A percentile compares a stretch with the other conserved stretches of the same genome.
Evolutionary conservation across 2,113 vertebrate species (phyloP).

Genomic region (Gnathochromis pfefferi): DNA sequence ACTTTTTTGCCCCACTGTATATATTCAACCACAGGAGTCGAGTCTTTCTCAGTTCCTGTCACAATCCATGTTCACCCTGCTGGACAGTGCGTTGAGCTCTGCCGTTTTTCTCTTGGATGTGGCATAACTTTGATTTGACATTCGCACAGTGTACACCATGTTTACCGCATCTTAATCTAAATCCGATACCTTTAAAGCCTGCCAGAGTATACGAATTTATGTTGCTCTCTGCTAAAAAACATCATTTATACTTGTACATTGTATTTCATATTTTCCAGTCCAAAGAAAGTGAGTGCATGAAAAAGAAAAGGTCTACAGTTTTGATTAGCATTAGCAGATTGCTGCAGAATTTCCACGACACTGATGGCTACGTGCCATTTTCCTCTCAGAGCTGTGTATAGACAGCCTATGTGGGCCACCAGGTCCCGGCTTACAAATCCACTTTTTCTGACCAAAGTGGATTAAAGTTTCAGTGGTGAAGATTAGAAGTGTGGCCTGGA

Average conservation of each 20-base stretch:
- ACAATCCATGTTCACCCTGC: neutral
- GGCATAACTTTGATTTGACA: neutral
- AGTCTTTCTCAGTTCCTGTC: neutral
- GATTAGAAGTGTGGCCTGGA: conserved; percentile 47
- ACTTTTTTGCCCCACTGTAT: too few relatives aligned
- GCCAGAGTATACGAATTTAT: neutral
- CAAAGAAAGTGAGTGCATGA: neutral
- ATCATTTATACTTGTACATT: neutral
- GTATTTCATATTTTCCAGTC: neutral
- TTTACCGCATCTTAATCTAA: neutral
- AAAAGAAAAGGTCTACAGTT: neutral
- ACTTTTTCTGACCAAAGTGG: conserved; percentile 52
- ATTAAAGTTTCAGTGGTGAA: conserved; percentile 41
- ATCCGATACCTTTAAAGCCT: neutral
- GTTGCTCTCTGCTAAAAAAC: neutral
- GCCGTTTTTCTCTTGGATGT: neutral
- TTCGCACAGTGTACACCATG: neutral
- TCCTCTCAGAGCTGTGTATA: neutral
- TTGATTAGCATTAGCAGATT: neutral
- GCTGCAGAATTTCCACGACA: neutral
- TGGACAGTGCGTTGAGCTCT: neutral
- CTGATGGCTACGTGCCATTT: neutral
- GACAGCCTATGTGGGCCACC: conserved; percentile 20
- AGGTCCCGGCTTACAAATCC: conserved; percentile 25
- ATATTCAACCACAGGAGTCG: neutral